phyloP scores from a whole-genome alignment of 1,140 invertebrate species.

The Tetraneura akinire region DNA sequence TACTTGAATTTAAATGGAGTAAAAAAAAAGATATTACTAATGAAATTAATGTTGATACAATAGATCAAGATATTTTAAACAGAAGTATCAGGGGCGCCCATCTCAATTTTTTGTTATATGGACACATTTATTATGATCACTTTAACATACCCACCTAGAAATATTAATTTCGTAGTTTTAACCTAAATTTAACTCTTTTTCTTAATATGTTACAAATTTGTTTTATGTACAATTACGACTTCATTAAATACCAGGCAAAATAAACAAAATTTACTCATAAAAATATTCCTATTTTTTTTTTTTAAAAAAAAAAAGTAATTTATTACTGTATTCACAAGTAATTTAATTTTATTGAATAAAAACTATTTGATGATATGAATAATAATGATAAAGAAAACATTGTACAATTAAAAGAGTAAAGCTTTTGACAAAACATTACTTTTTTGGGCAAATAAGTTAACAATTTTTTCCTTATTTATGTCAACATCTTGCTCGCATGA shows the following conservation, averaged over 20 bases:
- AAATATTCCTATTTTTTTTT: too few relatives aligned
- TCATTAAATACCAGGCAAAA: too few relatives aligned
- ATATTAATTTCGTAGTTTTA: too few relatives aligned
- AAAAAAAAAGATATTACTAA: too few relatives aligned
- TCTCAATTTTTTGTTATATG: constrained; percentile 9
- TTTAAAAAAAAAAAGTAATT: neutral
- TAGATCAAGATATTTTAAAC: neutral
- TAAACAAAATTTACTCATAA: neutral
- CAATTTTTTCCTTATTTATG: neutral
- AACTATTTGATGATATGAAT: too few relatives aligned
- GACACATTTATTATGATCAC: constrained; percentile 3
- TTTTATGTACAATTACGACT: too few relatives aligned
- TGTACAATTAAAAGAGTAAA: constrained; percentile 5
- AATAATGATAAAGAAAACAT: constrained; percentile 1
- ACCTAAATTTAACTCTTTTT: too few relatives aligned
- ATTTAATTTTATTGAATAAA: too few relatives aligned
- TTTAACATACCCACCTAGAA: constrained; percentile 8
- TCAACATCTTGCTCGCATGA: constrained; percentile 2
- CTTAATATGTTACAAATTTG: too few relatives aligned
- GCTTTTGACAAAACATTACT: constrained; percentile 12
- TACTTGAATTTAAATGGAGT: constrained; percentile 8
- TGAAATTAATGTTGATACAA: neutral
- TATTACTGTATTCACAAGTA: too few relatives aligned
- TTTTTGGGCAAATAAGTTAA: constrained; percentile 9
- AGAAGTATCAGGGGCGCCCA: constrained; percentile 12